Conservation (phyloP, 2,113 vertebrate genomes). For the Percopsis transmontana region DNA sequence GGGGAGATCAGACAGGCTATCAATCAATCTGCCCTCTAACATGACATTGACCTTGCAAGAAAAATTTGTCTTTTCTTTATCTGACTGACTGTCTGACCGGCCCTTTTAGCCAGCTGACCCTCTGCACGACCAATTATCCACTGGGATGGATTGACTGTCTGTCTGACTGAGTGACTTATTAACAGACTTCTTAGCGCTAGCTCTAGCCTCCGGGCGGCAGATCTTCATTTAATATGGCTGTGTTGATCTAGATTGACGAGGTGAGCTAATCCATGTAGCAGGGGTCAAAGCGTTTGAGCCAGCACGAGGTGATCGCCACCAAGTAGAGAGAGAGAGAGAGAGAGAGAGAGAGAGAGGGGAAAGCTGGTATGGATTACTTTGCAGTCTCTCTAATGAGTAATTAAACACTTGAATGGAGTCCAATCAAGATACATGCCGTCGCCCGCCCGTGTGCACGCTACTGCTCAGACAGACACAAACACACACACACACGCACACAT, state of each 20-base stretch:
- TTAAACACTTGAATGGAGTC: conserved; percentile 76
- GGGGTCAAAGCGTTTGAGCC: conserved; percentile 64
- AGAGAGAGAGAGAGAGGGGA: conserved; percentile 26
- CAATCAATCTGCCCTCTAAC: conserved; percentile 3
- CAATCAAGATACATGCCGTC: conserved; percentile 65
- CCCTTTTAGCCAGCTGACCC: background rate
- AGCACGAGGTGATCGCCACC: conserved; percentile 44
- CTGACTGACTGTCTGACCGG: background rate
- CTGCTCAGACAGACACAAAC: background rate
- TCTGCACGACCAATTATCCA: conserved; percentile 9
- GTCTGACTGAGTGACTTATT: conserved; percentile 30
- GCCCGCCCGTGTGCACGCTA: conserved; percentile 20
- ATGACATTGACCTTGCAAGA: background rate
- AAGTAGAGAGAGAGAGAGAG: conserved; percentile 33
- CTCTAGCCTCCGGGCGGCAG: conserved; percentile 27
- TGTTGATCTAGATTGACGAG: conserved; percentile 71
- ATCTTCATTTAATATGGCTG: conserved; percentile 52
- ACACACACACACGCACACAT: conserved; percentile 27
- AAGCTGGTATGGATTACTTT: conserved; percentile 62
- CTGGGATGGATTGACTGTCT: background rate
- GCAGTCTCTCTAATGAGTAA: conserved; percentile 73
- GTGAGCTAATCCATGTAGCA: conserved; percentile 70
- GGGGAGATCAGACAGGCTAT: conserved; percentile 9
- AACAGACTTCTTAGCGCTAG: conserved; percentile 28
- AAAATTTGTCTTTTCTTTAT: background rate